Evolutionary conservation across 1,140 invertebrate species (phyloP).

Genomic region (Gryon sp.): DNA sequence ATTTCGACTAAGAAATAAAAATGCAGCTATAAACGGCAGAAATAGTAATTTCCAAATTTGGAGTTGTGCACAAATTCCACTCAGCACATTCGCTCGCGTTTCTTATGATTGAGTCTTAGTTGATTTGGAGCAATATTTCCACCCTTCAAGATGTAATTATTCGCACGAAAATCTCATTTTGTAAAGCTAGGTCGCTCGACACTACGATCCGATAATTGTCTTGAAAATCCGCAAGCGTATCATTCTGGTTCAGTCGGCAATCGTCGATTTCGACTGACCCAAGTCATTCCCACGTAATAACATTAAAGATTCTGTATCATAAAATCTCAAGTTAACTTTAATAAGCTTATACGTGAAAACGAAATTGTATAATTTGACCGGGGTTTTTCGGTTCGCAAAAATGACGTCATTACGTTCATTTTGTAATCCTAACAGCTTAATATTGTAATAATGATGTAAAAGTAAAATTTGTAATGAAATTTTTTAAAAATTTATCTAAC

Average conservation of each 20-base stretch:
- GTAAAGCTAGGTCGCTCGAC: neutral
- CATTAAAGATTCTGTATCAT: neutral
- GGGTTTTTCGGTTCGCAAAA: slow-evolving; percentile 1
- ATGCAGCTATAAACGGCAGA: no score
- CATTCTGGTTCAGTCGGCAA: neutral
- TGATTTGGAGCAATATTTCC: neutral
- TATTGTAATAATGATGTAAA: neutral
- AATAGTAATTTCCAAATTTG: no score
- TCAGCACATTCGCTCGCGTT: slow-evolving; percentile 63
- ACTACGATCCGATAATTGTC: slow-evolving; percentile 11
- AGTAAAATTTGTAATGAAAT: no score
- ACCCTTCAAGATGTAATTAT: neutral
- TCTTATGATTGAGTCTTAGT: slow-evolving; percentile 37
- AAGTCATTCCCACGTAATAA: slow-evolving; percentile 14
- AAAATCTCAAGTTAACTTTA: slow-evolving; percentile 22
- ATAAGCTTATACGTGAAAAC: slow-evolving; percentile 29
- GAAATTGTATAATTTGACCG: slow-evolving; percentile 4
- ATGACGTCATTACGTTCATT: slow-evolving; percentile 6
- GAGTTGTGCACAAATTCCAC: no score
- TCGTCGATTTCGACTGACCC: slow-evolving; percentile 4
- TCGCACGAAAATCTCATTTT: slow-evolving; percentile 10
- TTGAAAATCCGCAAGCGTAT: neutral
- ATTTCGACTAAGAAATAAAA: no score
- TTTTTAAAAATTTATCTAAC: no score
- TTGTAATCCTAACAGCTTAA: slow-evolving; percentile 7